phyloP scores from a whole-genome alignment of 2,797 vertebrate genomes.

The Smutsia temminckii region DNA sequence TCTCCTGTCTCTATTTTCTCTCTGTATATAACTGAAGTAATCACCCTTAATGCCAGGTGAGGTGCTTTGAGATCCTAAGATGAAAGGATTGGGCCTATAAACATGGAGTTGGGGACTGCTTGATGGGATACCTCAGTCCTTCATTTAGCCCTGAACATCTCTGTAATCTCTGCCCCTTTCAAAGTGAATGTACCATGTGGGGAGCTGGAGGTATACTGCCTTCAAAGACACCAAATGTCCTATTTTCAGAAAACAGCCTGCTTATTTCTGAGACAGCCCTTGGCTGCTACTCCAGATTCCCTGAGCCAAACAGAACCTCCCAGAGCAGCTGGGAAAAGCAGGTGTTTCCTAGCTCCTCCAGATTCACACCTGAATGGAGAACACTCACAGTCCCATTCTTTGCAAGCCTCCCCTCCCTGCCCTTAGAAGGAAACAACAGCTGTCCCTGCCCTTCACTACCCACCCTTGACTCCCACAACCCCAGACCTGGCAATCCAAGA shows the following conservation, averaged over 20 bases:
- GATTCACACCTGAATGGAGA: slow-evolving; percentile 45
- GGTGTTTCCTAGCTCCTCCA: slow-evolving; percentile 44
- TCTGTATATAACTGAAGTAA: slow-evolving; percentile 10
- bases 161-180: slow-evolving; percentile 39
- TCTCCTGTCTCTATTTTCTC: not conserved
- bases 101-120: not conserved
- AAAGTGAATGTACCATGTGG: not conserved
- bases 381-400: not conserved
- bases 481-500: not conserved
- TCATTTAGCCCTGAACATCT: not conserved
- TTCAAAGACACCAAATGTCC: slow-evolving; percentile 59
- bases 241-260: slow-evolving; percentile 70
- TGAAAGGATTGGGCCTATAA: slow-evolving; percentile 10
- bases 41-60: slow-evolving; percentile 34
- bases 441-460: rapidly evolving
- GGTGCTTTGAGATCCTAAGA: slow-evolving; percentile 52
- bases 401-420: not conserved
- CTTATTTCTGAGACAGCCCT: slow-evolving; percentile 35
- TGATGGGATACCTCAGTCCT: not conserved
- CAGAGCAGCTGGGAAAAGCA: slow-evolving; percentile 52
- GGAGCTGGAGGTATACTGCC: not conserved
- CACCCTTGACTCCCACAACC: not conserved
- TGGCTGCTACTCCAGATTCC: slow-evolving; percentile 45
- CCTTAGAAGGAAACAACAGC: not conserved
- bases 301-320: slow-evolving; percentile 57